Evolutionary conservation across 1,140 invertebrate species (phyloP).

Genomic region (Bombus fervidus): DNA sequence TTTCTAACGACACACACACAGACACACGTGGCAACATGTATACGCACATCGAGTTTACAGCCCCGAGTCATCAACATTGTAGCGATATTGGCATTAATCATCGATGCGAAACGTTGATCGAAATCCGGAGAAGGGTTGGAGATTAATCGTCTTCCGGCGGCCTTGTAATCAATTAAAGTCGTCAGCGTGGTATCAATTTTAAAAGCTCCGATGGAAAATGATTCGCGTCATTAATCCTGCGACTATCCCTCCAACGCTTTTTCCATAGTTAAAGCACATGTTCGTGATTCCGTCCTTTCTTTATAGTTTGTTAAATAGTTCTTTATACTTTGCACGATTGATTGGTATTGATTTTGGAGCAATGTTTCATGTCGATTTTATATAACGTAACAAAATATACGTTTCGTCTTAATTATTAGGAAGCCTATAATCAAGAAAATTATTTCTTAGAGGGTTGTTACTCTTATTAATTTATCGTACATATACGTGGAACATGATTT

Average conservation of each 20-base stretch:
- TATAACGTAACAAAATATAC: too few species aligned
- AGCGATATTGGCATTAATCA: slow-evolving; percentile 57
- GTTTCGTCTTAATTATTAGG: too few species aligned
- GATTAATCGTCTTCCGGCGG: slow-evolving; percentile 58
- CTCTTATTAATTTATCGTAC: too few species aligned
- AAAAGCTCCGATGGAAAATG: slow-evolving; percentile 42
- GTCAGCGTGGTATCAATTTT: slow-evolving; percentile 44
- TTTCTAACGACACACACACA: background rate
- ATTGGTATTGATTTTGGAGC: background rate
- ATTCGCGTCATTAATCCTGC: slow-evolving; percentile 55
- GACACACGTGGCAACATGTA: too few species aligned
- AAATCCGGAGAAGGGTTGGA: slow-evolving; percentile 30
- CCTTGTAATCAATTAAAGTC: slow-evolving; percentile 60
- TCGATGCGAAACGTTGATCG: slow-evolving; percentile 37
- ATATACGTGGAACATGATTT: too few species aligned
- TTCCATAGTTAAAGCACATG: background rate
- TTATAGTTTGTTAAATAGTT: background rate
- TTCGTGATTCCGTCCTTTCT: background rate
- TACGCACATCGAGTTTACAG: too few species aligned
- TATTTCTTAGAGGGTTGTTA: too few species aligned
- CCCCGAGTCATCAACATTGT: slow-evolving; percentile 55
- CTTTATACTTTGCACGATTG: background rate
- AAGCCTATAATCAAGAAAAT: too few species aligned
- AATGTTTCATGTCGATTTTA: too few species aligned
- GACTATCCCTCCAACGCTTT: background rate